Conservation (phyloP, 1,140 invertebrate genomes). For the Calephelis virginiensis region DNA sequence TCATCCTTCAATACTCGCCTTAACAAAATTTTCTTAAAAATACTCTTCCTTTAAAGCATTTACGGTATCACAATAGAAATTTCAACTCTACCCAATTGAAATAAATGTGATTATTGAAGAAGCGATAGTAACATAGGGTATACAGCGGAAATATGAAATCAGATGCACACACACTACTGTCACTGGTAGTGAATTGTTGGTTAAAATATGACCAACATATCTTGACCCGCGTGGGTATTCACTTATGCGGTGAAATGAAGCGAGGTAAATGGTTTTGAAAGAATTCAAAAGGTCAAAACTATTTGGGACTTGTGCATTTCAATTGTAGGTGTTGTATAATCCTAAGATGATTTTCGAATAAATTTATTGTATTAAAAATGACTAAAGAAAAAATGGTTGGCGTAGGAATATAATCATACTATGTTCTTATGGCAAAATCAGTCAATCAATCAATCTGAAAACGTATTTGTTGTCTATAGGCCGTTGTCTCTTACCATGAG, state of each 20-base stretch:
- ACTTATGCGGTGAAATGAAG: constrained; percentile 36
- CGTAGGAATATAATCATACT: too few relatives aligned
- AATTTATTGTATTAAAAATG: too few relatives aligned
- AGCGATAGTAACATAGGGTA: constrained; percentile 48
- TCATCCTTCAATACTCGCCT: constrained; percentile 2
- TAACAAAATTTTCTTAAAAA: constrained; percentile 42
- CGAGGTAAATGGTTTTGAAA: constrained; percentile 32
- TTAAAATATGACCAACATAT: constrained; percentile 51
- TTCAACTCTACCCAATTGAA: constrained; percentile 20
- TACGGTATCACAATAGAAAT: background rate
- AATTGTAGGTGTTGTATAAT: constrained; percentile 67
- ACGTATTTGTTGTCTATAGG: too few relatives aligned
- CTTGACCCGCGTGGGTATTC: constrained; percentile 38
- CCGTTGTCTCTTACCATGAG: too few relatives aligned
- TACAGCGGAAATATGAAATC: constrained; percentile 71
- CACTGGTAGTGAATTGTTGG: constrained; percentile 29
- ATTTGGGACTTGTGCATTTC: constrained; percentile 45
- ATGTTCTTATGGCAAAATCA: too few relatives aligned
- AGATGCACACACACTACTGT: constrained; percentile 60
- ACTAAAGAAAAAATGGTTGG: too few relatives aligned
- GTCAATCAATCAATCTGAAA: too few relatives aligned
- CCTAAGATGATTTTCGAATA: constrained; percentile 23
- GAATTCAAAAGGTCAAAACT: constrained; percentile 45
- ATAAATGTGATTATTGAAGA: constrained; percentile 41
- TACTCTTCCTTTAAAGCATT: constrained; percentile 34